phyloP scores from a whole-genome alignment of 1,140 invertebrate species.

The Formica selysi region DNA sequence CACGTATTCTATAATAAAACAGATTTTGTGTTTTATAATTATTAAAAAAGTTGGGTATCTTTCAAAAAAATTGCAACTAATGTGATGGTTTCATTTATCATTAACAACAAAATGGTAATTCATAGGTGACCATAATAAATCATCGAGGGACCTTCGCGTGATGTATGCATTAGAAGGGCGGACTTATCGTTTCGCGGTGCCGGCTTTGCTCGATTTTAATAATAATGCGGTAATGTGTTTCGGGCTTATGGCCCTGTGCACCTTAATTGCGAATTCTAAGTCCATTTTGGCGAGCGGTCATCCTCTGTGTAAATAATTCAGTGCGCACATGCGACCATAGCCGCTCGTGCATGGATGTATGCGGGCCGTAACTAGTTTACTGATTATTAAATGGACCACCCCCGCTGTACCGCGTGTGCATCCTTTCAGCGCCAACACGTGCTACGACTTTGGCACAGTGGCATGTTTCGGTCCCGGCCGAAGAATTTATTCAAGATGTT shows the following conservation, averaged over 20 bases:
- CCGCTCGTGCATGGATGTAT: slow-evolving; percentile 71
- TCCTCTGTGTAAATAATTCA: slow-evolving; percentile 77
- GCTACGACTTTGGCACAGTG: slow-evolving; percentile 45
- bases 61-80: background rate
- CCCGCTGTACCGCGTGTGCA: slow-evolving; percentile 58
- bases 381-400: slow-evolving; percentile 76
- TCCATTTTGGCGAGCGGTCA: slow-evolving; percentile 77
- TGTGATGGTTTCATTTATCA: background rate
- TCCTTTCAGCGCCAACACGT: slow-evolving; percentile 68
- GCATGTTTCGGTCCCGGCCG: slow-evolving; percentile 54
- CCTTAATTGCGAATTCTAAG: slow-evolving; percentile 77
- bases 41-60: background rate
- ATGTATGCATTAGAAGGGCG: slow-evolving; percentile 58
- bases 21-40: background rate
- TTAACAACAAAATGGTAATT: slow-evolving; percentile 37
- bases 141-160: slow-evolving; percentile 35
- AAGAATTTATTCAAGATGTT: slow-evolving; percentile 69
- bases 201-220: slow-evolving; percentile 74
- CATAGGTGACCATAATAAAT: slow-evolving; percentile 43
- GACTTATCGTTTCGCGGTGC: slow-evolving; percentile 67
- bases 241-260: slow-evolving; percentile 71
- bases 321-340: slow-evolving; percentile 75
- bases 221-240: slow-evolving; percentile 75
- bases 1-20: background rate
- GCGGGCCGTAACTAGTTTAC: slow-evolving; percentile 75